Evolutionary conservation across 2,113 vertebrate species (phyloP).

Genomic region (Leucosticte australis): DNA sequence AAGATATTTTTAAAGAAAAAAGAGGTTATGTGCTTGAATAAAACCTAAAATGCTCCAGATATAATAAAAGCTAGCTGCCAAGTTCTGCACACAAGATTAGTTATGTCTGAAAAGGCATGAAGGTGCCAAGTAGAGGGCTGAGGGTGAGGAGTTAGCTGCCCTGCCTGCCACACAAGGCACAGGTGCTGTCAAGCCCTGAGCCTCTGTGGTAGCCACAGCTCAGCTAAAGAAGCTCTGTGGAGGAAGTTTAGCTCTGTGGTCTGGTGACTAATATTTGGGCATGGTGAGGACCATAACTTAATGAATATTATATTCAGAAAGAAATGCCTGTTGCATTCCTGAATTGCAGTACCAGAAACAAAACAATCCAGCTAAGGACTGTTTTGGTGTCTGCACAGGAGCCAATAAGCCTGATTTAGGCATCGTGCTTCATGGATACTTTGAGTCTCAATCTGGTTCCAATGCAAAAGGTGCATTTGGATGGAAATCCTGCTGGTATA

Average conservation of each 20-base stretch:
- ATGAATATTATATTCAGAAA: background rate
- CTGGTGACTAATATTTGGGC: background rate
- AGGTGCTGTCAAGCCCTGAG: background rate
- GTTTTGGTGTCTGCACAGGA: background rate
- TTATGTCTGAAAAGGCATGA: background rate
- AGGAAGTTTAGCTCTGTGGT: background rate
- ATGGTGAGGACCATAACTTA: background rate
- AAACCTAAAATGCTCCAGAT: background rate
- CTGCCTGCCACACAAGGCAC: background rate
- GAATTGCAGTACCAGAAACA: background rate
- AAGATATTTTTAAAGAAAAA: background rate
- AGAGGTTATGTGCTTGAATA: background rate
- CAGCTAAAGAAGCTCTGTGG: fast-evolving
- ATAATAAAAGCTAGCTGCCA: background rate
- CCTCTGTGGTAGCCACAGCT: background rate
- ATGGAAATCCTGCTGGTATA: background rate
- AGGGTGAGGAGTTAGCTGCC: background rate
- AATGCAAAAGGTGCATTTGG: background rate
- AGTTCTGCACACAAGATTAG: background rate
- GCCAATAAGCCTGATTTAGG: background rate
- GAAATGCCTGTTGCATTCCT: background rate
- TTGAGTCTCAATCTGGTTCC: background rate
- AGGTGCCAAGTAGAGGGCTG: background rate
- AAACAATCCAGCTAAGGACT: background rate
- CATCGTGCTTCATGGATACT: fast-evolving